phyloP scores from a whole-genome alignment of 2,113 vertebrate genomes.

The Pseudorectes ferrugineus region DNA sequence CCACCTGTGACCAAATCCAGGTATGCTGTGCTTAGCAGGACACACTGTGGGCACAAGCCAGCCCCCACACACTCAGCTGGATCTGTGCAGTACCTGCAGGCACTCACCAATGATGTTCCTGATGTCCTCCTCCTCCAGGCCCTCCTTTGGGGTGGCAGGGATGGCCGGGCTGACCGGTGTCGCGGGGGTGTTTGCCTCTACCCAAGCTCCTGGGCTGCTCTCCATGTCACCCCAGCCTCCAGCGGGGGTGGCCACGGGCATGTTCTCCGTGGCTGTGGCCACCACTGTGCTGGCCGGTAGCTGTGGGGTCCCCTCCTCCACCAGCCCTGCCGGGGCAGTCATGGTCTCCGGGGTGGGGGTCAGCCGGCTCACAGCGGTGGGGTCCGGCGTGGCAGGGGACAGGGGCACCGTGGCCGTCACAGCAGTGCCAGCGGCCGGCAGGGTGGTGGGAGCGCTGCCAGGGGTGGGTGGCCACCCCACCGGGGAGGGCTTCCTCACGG shows the following conservation, averaged over 20 bases:
- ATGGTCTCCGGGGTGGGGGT: neutral
- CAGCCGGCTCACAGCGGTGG: neutral
- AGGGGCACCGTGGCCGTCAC: neutral
- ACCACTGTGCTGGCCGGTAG: neutral
- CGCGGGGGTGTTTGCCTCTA: neutral
- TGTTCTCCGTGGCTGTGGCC: neutral
- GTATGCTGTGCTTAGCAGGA: neutral
- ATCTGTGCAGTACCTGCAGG: neutral
- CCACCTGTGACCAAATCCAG: neutral
- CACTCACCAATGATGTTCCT: conserved; percentile 77
- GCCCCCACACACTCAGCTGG: rapidly evolving
- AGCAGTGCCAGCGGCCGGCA: rapidly evolving
- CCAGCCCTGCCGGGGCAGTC: rapidly evolving
- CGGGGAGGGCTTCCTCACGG: neutral
- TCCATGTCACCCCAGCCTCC: neutral
- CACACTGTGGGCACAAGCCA: rapidly evolving
- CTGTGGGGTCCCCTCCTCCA: neutral
- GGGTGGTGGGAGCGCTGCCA: neutral
- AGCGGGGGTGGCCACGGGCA: neutral
- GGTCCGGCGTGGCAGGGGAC: neutral
- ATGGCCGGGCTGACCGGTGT: neutral
- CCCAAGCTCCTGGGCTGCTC: neutral
- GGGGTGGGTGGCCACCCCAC: neutral
- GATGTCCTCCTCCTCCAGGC: conserved; percentile 70
- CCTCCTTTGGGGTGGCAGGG: conserved; percentile 29